Percentiles rank a stretch among this genome's conserved stretches.
Conservation (phyloP, 1,140 invertebrate genomes). For the Epicauta chinensis region DNA sequence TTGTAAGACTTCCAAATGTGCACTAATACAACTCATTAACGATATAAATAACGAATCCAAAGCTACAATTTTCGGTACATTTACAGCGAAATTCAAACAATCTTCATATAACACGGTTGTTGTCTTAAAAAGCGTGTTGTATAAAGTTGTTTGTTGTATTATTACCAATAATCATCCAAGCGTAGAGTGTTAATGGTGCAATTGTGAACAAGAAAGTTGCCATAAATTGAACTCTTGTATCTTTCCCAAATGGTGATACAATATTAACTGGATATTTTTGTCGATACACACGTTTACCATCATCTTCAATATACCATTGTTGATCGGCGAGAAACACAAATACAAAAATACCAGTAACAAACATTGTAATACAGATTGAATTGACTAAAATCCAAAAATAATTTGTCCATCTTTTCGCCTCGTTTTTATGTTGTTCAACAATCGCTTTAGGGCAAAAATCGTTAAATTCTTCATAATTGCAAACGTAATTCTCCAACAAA, state of each 20-base stretch:
- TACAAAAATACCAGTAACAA: background rate
- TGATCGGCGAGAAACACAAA: slow-evolving; percentile 1
- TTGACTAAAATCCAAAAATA: slow-evolving; percentile 3
- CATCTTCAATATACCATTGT: slow-evolving; percentile 1
- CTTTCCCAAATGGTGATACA: slow-evolving; percentile 7
- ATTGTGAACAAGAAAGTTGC: slow-evolving; percentile 4
- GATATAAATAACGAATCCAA: slow-evolving; percentile 26
- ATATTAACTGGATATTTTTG: slow-evolving; percentile 4
- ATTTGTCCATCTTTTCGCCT: slow-evolving; percentile 2
- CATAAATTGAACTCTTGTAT: background rate
- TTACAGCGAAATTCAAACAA: too few relatives aligned
- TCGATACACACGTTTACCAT: background rate
- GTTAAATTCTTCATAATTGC: background rate
- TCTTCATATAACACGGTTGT: too few relatives aligned
- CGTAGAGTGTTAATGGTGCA: background rate
- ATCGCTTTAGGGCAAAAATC: slow-evolving; percentile 1
- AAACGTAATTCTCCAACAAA: background rate
- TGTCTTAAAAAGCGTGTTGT: too few relatives aligned
- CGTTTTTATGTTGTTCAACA: background rate
- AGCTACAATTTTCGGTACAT: background rate
- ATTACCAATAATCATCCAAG: slow-evolving; percentile 8
- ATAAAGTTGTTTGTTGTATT: too few relatives aligned
- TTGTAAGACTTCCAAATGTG: slow-evolving; percentile 30
- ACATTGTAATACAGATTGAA: slow-evolving; percentile 7
- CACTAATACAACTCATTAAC: slow-evolving; percentile 27